A percentile compares a stretch with the other conserved stretches of the same genome.
Evolutionary conservation across 2,113 vertebrate genomes (phyloP).

Genomic region (Dicrurus megarhynchus): DNA sequence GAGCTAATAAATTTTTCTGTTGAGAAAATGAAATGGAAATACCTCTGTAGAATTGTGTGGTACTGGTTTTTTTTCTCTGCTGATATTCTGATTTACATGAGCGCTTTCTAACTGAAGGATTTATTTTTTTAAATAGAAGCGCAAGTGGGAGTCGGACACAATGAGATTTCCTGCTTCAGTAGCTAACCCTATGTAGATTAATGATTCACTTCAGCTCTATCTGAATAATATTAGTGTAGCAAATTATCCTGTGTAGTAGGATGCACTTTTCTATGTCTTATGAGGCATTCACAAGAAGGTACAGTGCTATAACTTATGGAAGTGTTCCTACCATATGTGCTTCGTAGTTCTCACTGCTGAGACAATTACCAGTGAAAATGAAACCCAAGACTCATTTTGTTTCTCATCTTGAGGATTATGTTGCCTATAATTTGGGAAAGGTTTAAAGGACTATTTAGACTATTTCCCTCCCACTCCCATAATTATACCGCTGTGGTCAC

Average conservation of each 20-base stretch:
- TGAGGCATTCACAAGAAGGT: conserved; percentile 37
- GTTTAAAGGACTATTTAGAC: conserved; percentile 25
- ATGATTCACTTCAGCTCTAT: conserved; percentile 60
- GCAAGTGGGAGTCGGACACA: conserved; percentile 46
- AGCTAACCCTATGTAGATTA: conserved; percentile 61
- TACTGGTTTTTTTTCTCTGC: background rate
- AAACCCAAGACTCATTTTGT: conserved; percentile 40
- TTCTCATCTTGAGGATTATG: conserved; percentile 1
- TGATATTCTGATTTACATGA: conserved; percentile 40
- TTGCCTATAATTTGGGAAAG: conserved; percentile 40
- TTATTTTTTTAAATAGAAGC: conserved; percentile 63
- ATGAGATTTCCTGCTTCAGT: conserved; percentile 68
- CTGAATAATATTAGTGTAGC: conserved; percentile 70
- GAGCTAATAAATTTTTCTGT: background rate
- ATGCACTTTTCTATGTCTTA: conserved; percentile 55
- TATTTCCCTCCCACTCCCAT: background rate
- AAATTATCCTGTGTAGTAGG: conserved; percentile 57
- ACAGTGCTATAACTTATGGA: background rate
- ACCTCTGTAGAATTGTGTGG: background rate
- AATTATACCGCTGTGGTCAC: background rate
- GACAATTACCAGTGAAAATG: conserved; percentile 51
- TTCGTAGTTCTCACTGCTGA: background rate
- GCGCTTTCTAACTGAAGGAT: conserved; percentile 26
- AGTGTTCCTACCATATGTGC: background rate
- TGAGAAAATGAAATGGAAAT: conserved; percentile 31